Conservation (phyloP, 2,113 vertebrate species). For the Pelecanoides urinatrix region DNA sequence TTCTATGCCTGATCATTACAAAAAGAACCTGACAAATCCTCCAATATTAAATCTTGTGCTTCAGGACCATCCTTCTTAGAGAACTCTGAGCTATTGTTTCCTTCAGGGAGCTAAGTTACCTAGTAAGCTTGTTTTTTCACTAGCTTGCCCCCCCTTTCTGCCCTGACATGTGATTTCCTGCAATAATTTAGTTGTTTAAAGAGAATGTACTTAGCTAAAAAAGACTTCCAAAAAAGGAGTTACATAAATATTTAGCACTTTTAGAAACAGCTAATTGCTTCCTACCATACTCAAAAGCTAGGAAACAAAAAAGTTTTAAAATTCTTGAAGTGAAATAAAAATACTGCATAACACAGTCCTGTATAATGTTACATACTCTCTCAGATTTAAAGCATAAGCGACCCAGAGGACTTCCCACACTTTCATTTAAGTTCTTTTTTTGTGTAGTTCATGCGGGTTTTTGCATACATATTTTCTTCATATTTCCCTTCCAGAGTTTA, state of each 20-base stretch:
- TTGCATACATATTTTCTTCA: neutral
- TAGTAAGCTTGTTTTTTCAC: neutral
- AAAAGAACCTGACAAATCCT: neutral
- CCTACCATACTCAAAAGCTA: constrained; percentile 14
- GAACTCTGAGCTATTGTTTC: neutral
- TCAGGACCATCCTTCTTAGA: neutral
- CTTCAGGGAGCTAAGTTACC: neutral
- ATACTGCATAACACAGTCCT: constrained; percentile 63
- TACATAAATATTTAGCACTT: constrained; percentile 64
- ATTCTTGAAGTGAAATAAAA: constrained; percentile 58
- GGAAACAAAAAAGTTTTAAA: constrained; percentile 9
- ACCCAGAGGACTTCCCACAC: neutral
- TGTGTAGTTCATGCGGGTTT: neutral
- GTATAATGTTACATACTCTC: constrained; percentile 65
- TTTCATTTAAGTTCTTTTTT: neutral
- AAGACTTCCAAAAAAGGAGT: constrained; percentile 18
- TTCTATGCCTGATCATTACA: neutral
- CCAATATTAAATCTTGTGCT: neutral
- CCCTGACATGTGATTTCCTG: neutral
- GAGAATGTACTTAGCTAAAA: neutral
- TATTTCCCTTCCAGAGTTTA: neutral
- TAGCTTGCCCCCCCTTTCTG: neutral
- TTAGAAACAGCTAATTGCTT: constrained; percentile 4
- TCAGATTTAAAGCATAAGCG: constrained; percentile 68
- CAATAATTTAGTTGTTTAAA: constrained; percentile 36